These are phyloP conservation scores for Aricia agestis DNA, from an alignment of 1,140 invertebrate species.

Conservation along the genomic window DNA sequence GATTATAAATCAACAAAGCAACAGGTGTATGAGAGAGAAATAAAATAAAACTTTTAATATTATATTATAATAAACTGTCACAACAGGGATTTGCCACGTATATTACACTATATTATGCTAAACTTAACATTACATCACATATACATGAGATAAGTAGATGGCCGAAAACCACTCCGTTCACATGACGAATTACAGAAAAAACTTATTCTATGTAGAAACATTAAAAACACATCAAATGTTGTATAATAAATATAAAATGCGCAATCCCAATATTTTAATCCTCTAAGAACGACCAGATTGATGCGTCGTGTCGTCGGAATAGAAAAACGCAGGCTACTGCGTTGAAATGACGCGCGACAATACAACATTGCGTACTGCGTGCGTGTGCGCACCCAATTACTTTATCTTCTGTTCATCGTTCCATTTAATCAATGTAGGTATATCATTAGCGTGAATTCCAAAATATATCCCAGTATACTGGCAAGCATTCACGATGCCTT, in stretches of 20 bases:
- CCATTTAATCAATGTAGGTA: no score
- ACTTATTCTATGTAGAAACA: conserved; percentile 12
- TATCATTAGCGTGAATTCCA: no score
- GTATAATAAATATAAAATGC: not conserved
- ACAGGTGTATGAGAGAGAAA: not conserved
- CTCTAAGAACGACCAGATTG: no score
- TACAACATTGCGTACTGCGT: no score
- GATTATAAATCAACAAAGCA: no score
- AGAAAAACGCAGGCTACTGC: not conserved
- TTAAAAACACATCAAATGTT: not conserved
- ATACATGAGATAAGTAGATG: conserved; percentile 67
- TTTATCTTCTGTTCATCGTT: no score
- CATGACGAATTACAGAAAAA: conserved; percentile 28
- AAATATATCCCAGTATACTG: no score
- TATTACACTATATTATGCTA: conserved; percentile 47
- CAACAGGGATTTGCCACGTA: conserved; percentile 68
- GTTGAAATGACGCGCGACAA: no score
- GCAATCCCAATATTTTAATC: not conserved
- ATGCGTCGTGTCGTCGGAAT: not conserved
- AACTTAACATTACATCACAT: conserved; percentile 69
- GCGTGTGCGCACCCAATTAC: no score
- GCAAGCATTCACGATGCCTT: no score
- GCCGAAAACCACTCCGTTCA: conserved; percentile 50
- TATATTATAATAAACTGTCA: conserved; percentile 68
- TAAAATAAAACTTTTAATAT: conserved; percentile 44